Percentiles rank a stretch among this genome's conserved stretches.
phyloP scores from a whole-genome alignment of 2,113 vertebrate genomes.

The Nansenia antarctica region DNA sequence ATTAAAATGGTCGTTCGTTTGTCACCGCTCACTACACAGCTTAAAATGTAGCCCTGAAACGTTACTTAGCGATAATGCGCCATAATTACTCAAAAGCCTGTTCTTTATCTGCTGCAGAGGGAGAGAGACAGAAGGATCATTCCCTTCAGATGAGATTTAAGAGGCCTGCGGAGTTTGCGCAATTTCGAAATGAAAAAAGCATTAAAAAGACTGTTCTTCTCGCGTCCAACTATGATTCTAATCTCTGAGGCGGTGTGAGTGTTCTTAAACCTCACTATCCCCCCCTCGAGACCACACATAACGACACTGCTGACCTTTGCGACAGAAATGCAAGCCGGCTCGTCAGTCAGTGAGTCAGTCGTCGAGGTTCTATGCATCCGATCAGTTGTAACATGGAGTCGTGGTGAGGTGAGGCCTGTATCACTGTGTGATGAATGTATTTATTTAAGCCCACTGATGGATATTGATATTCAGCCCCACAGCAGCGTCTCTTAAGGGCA shows the following conservation, averaged over 20 bases:
- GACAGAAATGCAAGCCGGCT: conserved; percentile 8
- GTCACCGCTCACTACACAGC: conserved; percentile 70
- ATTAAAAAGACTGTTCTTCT: too few relatives aligned
- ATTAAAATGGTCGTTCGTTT: conserved; percentile 71
- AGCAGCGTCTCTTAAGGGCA: conserved; percentile 49
- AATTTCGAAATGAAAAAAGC: conserved; percentile 10
- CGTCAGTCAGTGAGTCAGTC: conserved; percentile 21
- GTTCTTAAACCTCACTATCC: conserved; percentile 18
- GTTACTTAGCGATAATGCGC: conserved; percentile 68
- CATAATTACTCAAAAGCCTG: conserved; percentile 74
- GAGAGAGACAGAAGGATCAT: conserved; percentile 65
- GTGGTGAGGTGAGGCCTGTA: conserved; percentile 40
- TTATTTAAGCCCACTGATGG: conserved; percentile 69
- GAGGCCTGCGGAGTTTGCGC: conserved; percentile 41
- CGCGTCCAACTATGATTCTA: conserved; percentile 28
- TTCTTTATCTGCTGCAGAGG: conserved; percentile 68
- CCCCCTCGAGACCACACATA: conserved; percentile 13
- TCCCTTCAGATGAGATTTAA: conserved; percentile 60
- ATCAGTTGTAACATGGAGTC: conserved; percentile 59
- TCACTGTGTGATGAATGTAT: conserved; percentile 68
- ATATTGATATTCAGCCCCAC: conserved; percentile 64
- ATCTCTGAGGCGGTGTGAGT: conserved; percentile 9
- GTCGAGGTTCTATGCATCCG: conserved; percentile 44
- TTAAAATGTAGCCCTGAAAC: conserved; percentile 71
- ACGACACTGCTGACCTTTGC: conserved; percentile 5